Evolutionary conservation across 2,797 vertebrate species (phyloP), one percentile per base, ranked within the genome.

Genomic region (Gymnothorax reevesii): DNA sequence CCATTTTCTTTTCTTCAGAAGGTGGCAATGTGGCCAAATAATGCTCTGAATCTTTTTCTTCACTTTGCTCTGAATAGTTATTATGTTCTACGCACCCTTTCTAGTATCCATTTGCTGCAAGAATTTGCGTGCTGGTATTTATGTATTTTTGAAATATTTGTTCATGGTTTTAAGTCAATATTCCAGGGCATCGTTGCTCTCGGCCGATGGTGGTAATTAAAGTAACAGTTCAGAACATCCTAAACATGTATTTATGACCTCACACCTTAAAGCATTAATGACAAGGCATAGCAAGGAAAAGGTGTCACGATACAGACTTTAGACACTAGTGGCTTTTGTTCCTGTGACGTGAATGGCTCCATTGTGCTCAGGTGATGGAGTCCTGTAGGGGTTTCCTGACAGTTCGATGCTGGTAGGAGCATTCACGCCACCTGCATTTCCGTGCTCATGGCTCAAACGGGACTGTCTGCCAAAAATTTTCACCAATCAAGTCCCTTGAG

Each of bases 261-360:
- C 33, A 42, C 33, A 42, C 33, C 33, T 42, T 42, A 42, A 42
- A 42, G 33, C 33, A 88, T 75, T 88, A 77, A 86, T 83, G 82
- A 57, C 42, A 9, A 20, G 82, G 54, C 27, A 57, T 83, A 84
- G 4, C 62, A 66, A 83, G 87, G 77, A 84, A 86, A 64, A 13
- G 54, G 79, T 5, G n/a, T 83, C 42, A 27, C n/a, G n/a, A 17
- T 55, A 80, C 25, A 42, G 57, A 66, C 57, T 55, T 42, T 27
- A 20, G 83, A 88, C 80, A 85, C 84, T 86, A 49, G 69, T 64
- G 71, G 2, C 79, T 42, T 87, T 87, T 83, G 27, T 83, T 71
- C 55, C 6, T 27, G 25, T 3, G 25, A 57, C 54, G 25, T 3
- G 25, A 57, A 83, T 57, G 82, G 62, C 33, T 57, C n/a, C n/a